These are phyloP conservation scores for Lamellibrachia satsuma DNA, from an alignment of 2,888 invertebrate species.

Conservation along the genomic window DNA sequence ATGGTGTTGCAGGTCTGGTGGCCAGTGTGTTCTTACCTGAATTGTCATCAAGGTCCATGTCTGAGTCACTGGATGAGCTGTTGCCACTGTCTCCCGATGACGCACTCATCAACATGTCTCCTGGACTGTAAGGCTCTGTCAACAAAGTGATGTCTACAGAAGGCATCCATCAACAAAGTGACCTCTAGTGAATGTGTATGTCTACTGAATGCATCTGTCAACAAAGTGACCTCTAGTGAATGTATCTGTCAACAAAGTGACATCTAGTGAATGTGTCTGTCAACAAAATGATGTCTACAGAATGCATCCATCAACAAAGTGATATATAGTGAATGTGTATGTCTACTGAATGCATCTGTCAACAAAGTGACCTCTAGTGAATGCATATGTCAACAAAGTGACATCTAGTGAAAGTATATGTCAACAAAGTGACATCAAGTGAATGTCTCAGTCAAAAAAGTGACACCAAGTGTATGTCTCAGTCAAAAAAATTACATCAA, in stretches of 20 bases:
- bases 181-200: background rate
- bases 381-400: background rate
- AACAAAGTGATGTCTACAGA: background rate
- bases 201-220: background rate
- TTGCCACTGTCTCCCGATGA: slow-evolving; percentile 25
- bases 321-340: too few relatives aligned
- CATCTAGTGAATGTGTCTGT: too few relatives aligned
- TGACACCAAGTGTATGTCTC: too few relatives aligned
- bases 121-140: slow-evolving; percentile 23
- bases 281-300: too few relatives aligned
- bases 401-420: too few relatives aligned
- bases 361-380: background rate
- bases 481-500: too few relatives aligned
- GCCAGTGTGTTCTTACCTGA: background rate
- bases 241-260: too few relatives aligned
- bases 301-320: too few relatives aligned
- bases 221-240: too few relatives aligned
- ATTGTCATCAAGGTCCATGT: slow-evolving; percentile 21
- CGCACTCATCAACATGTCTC: slow-evolving; percentile 21
- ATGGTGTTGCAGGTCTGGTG: too few relatives aligned
- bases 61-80: slow-evolving; percentile 23
- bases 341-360: background rate
- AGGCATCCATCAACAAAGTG: background rate
- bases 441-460: too few relatives aligned
- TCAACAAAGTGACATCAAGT: too few relatives aligned